Conservation (phyloP, 2,888 invertebrate species). For the Epistrophella euchroma region DNA sequence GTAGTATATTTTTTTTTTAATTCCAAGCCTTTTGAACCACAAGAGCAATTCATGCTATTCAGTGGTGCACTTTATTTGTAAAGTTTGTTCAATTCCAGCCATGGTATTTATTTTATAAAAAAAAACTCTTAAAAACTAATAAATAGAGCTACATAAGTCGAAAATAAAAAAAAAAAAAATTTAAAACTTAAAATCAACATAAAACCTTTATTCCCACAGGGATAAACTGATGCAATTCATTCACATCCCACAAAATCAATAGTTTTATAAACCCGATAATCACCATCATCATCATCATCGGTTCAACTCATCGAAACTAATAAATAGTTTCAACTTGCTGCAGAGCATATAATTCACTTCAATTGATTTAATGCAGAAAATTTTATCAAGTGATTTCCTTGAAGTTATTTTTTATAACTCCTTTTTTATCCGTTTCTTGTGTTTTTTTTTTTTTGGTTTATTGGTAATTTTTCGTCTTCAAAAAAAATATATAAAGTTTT, state of each 20-base stretch:
- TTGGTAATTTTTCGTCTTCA: slow-evolving; percentile 9
- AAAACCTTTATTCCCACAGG: slow-evolving; percentile 20
- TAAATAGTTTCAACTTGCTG: slow-evolving; percentile 72
- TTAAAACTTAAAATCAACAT: slow-evolving; percentile 31
- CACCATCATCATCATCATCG: slow-evolving; percentile 47
- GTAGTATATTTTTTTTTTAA: too few species aligned
- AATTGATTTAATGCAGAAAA: slow-evolving; percentile 75
- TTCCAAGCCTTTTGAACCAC: too few species aligned
- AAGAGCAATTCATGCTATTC: too few species aligned
- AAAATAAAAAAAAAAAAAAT: neutral
- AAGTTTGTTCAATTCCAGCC: too few species aligned
- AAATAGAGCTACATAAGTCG: neutral
- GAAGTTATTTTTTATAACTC: slow-evolving; percentile 32
- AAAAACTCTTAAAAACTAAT: neutral
- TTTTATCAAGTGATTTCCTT: slow-evolving; percentile 69
- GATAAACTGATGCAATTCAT: neutral
- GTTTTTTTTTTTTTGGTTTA: slow-evolving; percentile 2
- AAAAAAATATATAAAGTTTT: slow-evolving; percentile 38
- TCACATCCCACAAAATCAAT: neutral
- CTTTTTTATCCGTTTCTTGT: slow-evolving; percentile 2
- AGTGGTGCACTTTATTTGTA: too few species aligned
- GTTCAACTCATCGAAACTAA: slow-evolving; percentile 67
- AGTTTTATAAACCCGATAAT: slow-evolving; percentile 26
- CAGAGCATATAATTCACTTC: slow-evolving; percentile 73
- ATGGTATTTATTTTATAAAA: too few species aligned